Conservation (phyloP, 2,888 invertebrate species). For the Carabus problematicus region DNA sequence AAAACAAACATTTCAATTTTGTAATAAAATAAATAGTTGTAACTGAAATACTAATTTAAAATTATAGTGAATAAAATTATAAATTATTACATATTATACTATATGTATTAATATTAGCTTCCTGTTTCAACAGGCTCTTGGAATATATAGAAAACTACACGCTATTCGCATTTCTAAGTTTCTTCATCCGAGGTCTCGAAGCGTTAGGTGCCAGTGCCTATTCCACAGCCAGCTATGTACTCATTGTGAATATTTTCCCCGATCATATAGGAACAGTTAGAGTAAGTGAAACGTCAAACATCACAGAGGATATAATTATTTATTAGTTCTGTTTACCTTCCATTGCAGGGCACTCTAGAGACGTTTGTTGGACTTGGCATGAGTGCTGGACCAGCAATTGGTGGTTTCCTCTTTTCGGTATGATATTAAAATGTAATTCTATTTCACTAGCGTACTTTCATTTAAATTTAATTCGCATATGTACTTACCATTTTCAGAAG, state of each 20-base stretch:
- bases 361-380: constrained; percentile 81
- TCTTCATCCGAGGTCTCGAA: constrained; percentile 74
- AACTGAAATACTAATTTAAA: too few relatives aligned
- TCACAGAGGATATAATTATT: background rate
- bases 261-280: constrained; percentile 76
- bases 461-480: too few relatives aligned
- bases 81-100: too few relatives aligned
- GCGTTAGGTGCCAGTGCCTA: constrained; percentile 79
- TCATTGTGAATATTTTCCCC: constrained; percentile 77
- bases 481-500: too few relatives aligned
- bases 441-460: too few relatives aligned
- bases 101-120: background rate
- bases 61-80: too few relatives aligned
- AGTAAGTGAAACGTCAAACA: constrained; percentile 56
- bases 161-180: constrained; percentile 71
- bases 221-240: constrained; percentile 78
- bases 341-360: constrained; percentile 71
- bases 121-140: constrained; percentile 64
- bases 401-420: constrained; percentile 79
- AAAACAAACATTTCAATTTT: too few relatives aligned
- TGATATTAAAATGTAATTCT: constrained; percentile 44
- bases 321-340: background rate
- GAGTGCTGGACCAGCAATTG: constrained; percentile 81
- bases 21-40: too few relatives aligned
- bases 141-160: constrained; percentile 67